A percentile compares a stretch with the other conserved stretches of the same genome.
phyloP scores from a whole-genome alignment of 2,888 invertebrate genomes.

The Fissipunctia ypsillon region DNA sequence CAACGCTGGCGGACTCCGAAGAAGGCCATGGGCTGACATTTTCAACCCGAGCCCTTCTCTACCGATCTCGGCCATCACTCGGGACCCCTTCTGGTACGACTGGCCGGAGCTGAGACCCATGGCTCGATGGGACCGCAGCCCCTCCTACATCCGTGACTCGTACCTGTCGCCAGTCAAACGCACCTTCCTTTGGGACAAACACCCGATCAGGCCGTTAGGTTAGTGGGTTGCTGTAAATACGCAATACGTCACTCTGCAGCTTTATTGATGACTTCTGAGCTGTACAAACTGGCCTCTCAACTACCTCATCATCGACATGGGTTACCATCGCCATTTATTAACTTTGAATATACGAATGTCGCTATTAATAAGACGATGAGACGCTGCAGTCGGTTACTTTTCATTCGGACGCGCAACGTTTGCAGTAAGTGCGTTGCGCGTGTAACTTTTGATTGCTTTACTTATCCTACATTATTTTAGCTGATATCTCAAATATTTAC shows the following conservation, averaged over 20 bases:
- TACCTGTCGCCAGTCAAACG: constrained; percentile 97
- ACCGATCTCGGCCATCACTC: constrained; percentile 95
- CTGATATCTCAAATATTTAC: constrained; percentile 24
- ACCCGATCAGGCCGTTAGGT: constrained; percentile 97
- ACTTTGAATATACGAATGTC: constrained; percentile 60
- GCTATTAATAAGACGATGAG: constrained; percentile 38
- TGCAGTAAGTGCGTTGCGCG: constrained; percentile 19
- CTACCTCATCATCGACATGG: constrained; percentile 71
- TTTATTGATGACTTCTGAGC: constrained; percentile 74
- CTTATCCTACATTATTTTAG: constrained; percentile 8
- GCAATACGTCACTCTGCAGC: constrained; percentile 72
- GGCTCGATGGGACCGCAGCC: constrained; percentile 93
- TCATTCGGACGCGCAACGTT: constrained; percentile 16
- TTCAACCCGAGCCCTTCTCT: constrained; percentile 95
- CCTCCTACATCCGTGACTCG: constrained; percentile 95
- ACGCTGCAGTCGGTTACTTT: constrained; percentile 28
- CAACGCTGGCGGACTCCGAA: constrained; percentile 91
- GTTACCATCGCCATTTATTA: constrained; percentile 68
- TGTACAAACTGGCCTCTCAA: constrained; percentile 81
- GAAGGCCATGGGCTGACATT: constrained; percentile 92
- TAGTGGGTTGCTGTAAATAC: constrained; percentile 91
- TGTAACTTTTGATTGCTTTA: constrained; percentile 20
- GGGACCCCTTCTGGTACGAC: constrained; percentile 97
- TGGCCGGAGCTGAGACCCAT: constrained; percentile 95
- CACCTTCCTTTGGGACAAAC: constrained; percentile 97